Evolutionary conservation across 37 sponge, comb jelly and placozoan species (phyloP).

Genomic region (Trichoplax adhaerens): DNA sequence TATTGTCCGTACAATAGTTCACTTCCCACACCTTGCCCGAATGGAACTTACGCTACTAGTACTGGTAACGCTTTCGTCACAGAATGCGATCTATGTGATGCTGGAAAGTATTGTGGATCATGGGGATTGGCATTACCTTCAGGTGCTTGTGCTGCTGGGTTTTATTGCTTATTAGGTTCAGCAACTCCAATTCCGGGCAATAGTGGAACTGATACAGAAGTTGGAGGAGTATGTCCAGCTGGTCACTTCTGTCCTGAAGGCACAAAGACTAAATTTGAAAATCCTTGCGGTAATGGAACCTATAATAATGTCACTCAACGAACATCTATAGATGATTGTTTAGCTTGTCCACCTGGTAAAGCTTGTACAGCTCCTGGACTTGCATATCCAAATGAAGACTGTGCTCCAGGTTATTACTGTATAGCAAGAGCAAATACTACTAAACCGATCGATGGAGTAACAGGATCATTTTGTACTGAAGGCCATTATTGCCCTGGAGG

Average conservation of each 20-base stretch:
- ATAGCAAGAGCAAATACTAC: not conserved
- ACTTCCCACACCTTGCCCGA: not conserved
- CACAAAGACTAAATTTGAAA: conserved; percentile 6
- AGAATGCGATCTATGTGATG: not conserved
- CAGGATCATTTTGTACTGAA: conserved; percentile 5
- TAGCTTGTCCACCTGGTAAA: conserved; percentile 9
- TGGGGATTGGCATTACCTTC: conserved; percentile 7
- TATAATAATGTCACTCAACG: conserved; percentile 1
- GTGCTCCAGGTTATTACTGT: conserved; percentile 20
- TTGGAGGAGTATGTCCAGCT: conserved; percentile 12
- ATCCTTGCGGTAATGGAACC: conserved; percentile 10
- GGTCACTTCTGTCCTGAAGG: conserved; percentile 13
- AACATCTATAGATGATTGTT: not conserved
- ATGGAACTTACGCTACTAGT: conserved; percentile 7
- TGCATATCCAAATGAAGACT: conserved; percentile 1
- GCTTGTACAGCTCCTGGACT: conserved; percentile 6
- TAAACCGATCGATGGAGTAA: conserved; percentile 4
- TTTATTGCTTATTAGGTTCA: conserved; percentile 7
- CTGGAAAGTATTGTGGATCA: not conserved
- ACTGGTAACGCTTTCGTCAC: not conserved
- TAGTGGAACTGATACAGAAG: not conserved
- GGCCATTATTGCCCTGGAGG: conserved; percentile 22
- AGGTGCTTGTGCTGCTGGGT: not conserved
- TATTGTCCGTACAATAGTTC: conserved; percentile 8
- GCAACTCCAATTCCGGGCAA: not conserved